phyloP scores from a whole-genome alignment of 2,113 vertebrate genomes.

The Oceanites oceanicus region DNA sequence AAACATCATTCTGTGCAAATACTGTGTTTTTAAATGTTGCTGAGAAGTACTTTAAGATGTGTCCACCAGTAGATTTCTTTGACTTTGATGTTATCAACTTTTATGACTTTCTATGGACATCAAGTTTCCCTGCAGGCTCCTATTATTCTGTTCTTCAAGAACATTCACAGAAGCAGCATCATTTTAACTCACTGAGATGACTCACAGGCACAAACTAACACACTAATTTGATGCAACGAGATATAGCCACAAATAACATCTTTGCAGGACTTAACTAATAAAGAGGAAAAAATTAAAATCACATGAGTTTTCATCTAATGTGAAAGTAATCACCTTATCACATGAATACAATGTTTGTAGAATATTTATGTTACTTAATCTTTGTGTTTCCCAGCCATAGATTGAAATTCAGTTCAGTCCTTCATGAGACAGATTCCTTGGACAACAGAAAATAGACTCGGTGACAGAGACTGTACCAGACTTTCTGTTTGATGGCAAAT shows the following conservation, averaged over 20 bases:
- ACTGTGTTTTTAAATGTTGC: not conserved
- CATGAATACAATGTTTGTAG: not conserved
- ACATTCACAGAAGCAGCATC: not conserved
- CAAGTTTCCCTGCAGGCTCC: not conserved
- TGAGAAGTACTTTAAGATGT: not conserved
- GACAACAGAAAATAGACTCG: not conserved
- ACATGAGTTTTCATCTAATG: not conserved
- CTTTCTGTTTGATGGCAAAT: not conserved
- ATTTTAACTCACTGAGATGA: not conserved
- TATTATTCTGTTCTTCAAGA: not conserved
- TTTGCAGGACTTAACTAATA: not conserved
- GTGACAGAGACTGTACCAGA: not conserved
- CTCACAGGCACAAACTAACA: not conserved
- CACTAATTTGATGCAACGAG: not conserved
- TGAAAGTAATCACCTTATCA: not conserved
- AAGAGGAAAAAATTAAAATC: not conserved
- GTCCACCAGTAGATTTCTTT: not conserved
- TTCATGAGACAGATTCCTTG: not conserved
- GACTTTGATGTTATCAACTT: not conserved
- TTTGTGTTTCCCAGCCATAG: not conserved
- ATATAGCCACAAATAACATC: not conserved
- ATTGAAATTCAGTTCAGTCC: not conserved
- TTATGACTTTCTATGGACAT: not conserved
- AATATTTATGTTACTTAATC: not conserved
- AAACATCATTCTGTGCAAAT: not conserved